These are phyloP conservation scores for Oceanodroma tethys DNA, from an alignment of 2,113 vertebrate genomes.

Conservation along the genomic window DNA sequence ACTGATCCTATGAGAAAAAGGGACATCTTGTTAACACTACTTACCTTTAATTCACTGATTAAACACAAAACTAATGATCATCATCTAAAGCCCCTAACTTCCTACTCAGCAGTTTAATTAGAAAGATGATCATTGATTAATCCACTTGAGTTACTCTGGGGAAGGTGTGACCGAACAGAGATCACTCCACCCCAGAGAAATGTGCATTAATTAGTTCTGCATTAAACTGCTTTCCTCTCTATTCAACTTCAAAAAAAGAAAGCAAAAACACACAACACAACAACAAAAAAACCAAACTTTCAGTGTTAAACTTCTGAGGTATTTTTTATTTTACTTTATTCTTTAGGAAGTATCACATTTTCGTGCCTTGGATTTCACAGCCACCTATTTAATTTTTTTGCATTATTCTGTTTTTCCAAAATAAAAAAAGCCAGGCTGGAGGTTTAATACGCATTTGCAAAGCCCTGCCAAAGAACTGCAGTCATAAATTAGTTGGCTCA, in stretches of 20 bases:
- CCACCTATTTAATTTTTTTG: background rate
- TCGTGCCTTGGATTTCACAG: background rate
- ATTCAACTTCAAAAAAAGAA: background rate
- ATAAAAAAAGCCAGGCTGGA: background rate
- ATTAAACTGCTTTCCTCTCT: background rate
- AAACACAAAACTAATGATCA: background rate
- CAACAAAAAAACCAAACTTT: background rate
- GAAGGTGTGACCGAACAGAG: conserved; percentile 18
- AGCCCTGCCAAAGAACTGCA: background rate
- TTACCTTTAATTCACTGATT: background rate
- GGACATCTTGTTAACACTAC: background rate
- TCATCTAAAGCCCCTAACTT: background rate
- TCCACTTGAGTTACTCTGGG: background rate
- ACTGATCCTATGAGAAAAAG: background rate
- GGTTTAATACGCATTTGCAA: background rate
- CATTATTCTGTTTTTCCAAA: background rate
- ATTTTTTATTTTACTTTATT: background rate
- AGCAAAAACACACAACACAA: background rate
- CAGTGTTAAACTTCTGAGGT: background rate
- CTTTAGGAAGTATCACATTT: background rate
- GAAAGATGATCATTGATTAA: conserved; percentile 28
- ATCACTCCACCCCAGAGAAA: background rate
- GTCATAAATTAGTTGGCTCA: background rate
- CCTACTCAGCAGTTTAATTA: background rate
- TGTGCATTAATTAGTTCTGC: background rate